Evolutionary conservation across 2,797 vertebrate genomes (phyloP).

Genomic region (Eulemur coronatus): DNA sequence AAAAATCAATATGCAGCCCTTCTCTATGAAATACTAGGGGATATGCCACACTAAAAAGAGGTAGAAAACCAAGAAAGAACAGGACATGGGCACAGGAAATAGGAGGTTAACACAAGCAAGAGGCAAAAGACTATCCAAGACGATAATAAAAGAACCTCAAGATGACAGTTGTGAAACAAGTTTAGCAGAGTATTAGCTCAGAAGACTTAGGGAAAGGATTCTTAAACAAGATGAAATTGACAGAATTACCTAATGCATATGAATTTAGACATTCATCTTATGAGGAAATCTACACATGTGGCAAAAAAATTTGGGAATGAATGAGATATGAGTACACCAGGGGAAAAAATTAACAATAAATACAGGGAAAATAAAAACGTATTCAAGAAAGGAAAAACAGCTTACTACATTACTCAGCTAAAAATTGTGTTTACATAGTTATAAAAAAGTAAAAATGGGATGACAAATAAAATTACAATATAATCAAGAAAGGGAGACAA

Average conservation of each 20-base stretch:
- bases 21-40: background rate
- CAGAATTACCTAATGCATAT: background rate
- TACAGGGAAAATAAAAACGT: background rate
- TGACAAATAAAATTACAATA: background rate
- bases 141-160: background rate
- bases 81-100: background rate
- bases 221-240: background rate
- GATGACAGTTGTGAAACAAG: background rate
- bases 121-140: background rate
- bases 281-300: background rate
- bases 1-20: background rate
- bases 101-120: background rate
- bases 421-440: background rate
- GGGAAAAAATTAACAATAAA: background rate
- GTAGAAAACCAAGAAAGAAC: background rate
- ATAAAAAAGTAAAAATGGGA: background rate
- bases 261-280: background rate
- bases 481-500: background rate
- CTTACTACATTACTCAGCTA: background rate
- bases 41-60: background rate
- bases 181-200: background rate
- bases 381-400: background rate
- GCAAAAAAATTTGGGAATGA: background rate
- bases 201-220: background rate
- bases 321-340: background rate